Conservation (phyloP, 2,888 invertebrate species). For the Bedellia somnulentella region DNA sequence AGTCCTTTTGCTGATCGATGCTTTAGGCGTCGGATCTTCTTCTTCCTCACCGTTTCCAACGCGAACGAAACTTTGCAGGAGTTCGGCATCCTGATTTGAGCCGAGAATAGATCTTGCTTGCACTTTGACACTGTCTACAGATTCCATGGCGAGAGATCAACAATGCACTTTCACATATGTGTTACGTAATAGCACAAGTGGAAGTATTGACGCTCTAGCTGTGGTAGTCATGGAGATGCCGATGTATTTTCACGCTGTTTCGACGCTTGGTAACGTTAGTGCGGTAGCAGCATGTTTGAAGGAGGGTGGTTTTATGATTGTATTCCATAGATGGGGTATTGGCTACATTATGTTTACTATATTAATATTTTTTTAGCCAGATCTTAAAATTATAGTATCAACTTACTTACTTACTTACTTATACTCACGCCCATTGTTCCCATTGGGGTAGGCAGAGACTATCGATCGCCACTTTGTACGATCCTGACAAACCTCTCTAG, state of each 20-base stretch:
- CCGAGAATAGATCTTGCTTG: slow-evolving; percentile 65
- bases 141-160: slow-evolving; percentile 18
- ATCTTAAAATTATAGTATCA: too few species aligned
- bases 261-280: slow-evolving; percentile 18
- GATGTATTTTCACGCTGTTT: slow-evolving; percentile 47
- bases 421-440: too few species aligned
- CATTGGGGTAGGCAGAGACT: too few species aligned
- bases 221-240: slow-evolving; percentile 42
- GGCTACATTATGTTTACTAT: too few species aligned
- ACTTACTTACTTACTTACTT: too few species aligned
- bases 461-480: too few species aligned
- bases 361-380: too few species aligned
- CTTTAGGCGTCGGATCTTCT: slow-evolving; percentile 40
- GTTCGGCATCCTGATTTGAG: slow-evolving; percentile 70
- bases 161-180: slow-evolving; percentile 2
- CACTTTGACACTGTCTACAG: slow-evolving; percentile 37
- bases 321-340: too few species aligned
- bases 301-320: too few species aligned
- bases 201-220: slow-evolving; percentile 44
- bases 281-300: too few species aligned
- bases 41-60: slow-evolving; percentile 65
- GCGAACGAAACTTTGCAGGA: slow-evolving; percentile 78
- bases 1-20: slow-evolving; percentile 44
- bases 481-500: too few species aligned
- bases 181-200: slow-evolving; percentile 43